Base-by-base conservation (phyloP, 2,888 invertebrate genomes). In the Pteria penguin region DNA sequence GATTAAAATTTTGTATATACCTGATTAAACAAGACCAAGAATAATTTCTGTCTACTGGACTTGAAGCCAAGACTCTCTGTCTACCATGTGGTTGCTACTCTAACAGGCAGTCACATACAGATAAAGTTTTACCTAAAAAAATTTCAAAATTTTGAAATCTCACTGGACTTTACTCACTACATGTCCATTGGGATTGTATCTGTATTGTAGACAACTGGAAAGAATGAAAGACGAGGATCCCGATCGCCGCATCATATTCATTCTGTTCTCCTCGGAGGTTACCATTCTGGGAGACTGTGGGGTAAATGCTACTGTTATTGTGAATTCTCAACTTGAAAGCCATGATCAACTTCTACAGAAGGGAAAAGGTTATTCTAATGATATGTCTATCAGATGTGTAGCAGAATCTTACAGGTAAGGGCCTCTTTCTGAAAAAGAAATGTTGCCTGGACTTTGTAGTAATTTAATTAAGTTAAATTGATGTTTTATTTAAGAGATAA, bases 201-300 rank as follows among this genome's bases (percentile, higher is more conserved):
- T 11, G 18, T 36, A 57, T 61, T 73, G 2, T 83, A 90, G 90
- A 68, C 88, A 89, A 65, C 66, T 89, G 54, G 89, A 90, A 72
- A 81, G 86, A 45, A 72, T 90, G 60, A 82, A 87, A 54, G 72
- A 84, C 8, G 89, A 89, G 62, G 69, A 86, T 14, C 88, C 88
- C 11, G 83, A 87, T n/a, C 87, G 87, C 60, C 79, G 80, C 65
- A 86, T 90, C 29, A 84, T 86, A 52, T 66, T 90, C 57, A 82
- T 87, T 4, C 82, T 82, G 8, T 90, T 90, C 76, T 86, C 83
- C 2, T 83, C 84, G 22, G 81, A 82, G 1, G 85, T 89, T n/a
- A 67, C 78, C 36, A 77, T 88, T 26, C 81, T 81, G 70, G 87
- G 86, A 14, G 88, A 89, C 58, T 85, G 87, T 33, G 57, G 76